Base-by-base conservation (phyloP, 2,888 invertebrate species). In the Torymus auratus region DNA sequence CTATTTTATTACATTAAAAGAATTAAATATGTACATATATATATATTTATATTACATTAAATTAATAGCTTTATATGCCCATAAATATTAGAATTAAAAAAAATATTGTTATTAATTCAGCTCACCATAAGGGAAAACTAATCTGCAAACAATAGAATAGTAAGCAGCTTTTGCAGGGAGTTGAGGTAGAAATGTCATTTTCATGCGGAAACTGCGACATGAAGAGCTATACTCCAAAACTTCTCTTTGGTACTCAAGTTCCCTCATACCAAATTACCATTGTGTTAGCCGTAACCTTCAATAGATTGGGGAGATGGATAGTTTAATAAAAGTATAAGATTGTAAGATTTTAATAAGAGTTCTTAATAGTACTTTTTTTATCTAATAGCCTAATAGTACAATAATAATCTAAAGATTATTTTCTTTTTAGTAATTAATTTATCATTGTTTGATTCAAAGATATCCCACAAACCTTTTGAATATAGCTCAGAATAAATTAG, bases 211-310 rank as follows among this genome's bases (percentile, higher is more conserved):
- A 64, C 77, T 62, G 60, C 58, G 23, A 65, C 69, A 81, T 60
- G 69, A 64, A 81, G 67, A 52, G 62, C 56, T 71, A 67, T 78
- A 62, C 71, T 82, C 72, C 72, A 72, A 56, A 75, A 82, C 68
- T 77, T 61, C 77, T 72, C 62, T 56, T 71, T 65, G 69, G 74
- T 20, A 14, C 68, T 69, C 68, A 82, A 78, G 67, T 62, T 78
- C 69, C 73, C 81, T 71, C 68, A 73, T 73, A 79, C 79, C 82
- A 75, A 65, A 68, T 69, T 53, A 68, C 58, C 67, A 82, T 64
- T 77, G 67, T 65, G 70, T 80, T 82, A 82, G 58, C 79, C 82
- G 20, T 80, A 80, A 70, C 82, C 82, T 82, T 82, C 73, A 80
- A 80, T 79, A 80, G 69, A 82, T 82, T 76, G 14, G 73, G 23